These are phyloP conservation scores for Mormyrus lacerda DNA, from an alignment of 2,113 vertebrate genomes.

Conservation along the genomic window DNA sequence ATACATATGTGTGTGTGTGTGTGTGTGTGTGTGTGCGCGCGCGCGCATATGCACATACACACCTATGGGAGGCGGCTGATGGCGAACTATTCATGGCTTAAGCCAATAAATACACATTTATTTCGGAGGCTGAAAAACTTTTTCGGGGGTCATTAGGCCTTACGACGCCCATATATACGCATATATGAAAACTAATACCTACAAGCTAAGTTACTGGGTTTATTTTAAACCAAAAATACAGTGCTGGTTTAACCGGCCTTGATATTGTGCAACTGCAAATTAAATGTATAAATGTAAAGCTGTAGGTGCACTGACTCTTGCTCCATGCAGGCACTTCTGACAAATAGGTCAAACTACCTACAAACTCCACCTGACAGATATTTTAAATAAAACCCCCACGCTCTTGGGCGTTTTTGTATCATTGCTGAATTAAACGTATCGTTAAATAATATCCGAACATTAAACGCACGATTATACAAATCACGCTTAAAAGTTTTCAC, in stretches of 20 bases:
- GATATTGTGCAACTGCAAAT: neutral
- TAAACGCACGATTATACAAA: neutral
- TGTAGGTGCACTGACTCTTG: neutral
- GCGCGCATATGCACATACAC: too few species aligned
- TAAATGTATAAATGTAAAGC: neutral
- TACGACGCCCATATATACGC: neutral
- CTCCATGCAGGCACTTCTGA: neutral
- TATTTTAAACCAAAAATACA: neutral
- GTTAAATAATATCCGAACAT: neutral
- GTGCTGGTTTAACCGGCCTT: neutral
- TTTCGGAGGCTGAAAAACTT: neutral
- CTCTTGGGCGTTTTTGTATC: neutral
- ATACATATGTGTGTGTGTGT: too few species aligned
- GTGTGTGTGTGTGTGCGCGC: too few species aligned
- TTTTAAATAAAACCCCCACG: neutral
- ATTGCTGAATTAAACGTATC: neutral
- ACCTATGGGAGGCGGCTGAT: neutral
- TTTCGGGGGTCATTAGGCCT: neutral
- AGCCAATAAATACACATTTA: neutral
- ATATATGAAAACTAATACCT: neutral
- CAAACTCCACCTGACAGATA: neutral
- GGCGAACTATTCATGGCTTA: neutral
- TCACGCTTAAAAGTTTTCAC: neutral
- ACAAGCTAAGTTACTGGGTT: neutral
- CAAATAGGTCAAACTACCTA: neutral